phyloP scores from a whole-genome alignment of 2,888 invertebrate species.

The Cryptus armator region DNA sequence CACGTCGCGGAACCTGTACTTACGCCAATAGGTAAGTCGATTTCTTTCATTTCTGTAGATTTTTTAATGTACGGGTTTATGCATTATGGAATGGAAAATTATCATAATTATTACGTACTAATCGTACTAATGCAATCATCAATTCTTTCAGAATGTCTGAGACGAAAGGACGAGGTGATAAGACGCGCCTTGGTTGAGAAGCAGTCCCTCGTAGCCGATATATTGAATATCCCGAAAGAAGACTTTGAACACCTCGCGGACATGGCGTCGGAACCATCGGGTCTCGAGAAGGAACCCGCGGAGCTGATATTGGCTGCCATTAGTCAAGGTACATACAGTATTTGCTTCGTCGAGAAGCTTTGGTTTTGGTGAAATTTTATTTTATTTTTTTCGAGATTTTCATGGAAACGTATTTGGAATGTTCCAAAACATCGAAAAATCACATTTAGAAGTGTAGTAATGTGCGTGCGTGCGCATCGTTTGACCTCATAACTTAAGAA shows the following conservation, averaged over 20 bases:
- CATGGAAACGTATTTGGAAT: too few species aligned
- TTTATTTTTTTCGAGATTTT: too few species aligned
- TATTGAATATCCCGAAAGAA: slow-evolving; percentile 91
- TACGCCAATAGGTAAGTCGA: slow-evolving; percentile 89
- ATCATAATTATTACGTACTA: too few species aligned
- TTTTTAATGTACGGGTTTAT: too few species aligned
- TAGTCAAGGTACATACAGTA: slow-evolving; percentile 87
- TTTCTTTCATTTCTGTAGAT: not conserved
- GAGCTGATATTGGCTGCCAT: slow-evolving; percentile 90
- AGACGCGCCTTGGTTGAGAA: slow-evolving; percentile 90
- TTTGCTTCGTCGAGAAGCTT: not conserved
- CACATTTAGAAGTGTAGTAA: too few species aligned
- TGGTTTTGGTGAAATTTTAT: not conserved
- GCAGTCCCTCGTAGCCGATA: slow-evolving; percentile 91
- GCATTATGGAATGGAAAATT: too few species aligned
- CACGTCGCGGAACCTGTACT: slow-evolving; percentile 92
- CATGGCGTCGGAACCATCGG: slow-evolving; percentile 87
- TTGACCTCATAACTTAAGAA: too few species aligned
- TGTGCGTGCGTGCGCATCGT: too few species aligned
- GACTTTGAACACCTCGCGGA: slow-evolving; percentile 90
- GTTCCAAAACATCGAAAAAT: too few species aligned
- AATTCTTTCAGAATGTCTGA: slow-evolving; percentile 88
- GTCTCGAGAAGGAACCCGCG: slow-evolving; percentile 87
- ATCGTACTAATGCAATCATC: not conserved
- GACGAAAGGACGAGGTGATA: slow-evolving; percentile 90